These are phyloP conservation scores for Xenopus laevis DNA, from an alignment of 2,113 vertebrate species.

Conservation along the genomic window DNA sequence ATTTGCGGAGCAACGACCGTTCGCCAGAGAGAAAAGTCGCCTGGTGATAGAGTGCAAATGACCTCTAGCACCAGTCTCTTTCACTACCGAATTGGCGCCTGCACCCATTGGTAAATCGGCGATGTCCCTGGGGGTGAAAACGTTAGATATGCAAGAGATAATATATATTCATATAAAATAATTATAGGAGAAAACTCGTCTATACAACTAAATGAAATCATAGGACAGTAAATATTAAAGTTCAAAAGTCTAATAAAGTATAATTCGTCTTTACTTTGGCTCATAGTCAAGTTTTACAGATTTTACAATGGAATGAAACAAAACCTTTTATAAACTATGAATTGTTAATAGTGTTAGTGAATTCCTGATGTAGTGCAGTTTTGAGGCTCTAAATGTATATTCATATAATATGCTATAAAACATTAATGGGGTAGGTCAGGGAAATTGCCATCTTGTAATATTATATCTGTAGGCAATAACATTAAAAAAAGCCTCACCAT, in stretches of 20 bases:
- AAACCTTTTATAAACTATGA: constrained; percentile 18
- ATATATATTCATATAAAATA: too few species aligned
- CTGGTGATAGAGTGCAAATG: too few species aligned
- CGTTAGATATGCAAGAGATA: too few species aligned
- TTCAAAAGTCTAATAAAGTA: neutral
- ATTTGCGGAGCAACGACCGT: too few species aligned
- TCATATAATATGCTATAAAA: constrained; percentile 15
- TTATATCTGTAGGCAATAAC: constrained; percentile 12
- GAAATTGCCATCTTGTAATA: constrained; percentile 17
- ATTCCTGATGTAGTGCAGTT: constrained; percentile 12
- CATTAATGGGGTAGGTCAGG: constrained; percentile 29
- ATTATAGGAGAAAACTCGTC: neutral
- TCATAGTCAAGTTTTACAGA: neutral
- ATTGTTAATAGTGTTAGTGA: constrained; percentile 4
- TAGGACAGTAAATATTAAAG: neutral
- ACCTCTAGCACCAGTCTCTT: too few species aligned
- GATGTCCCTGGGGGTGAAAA: too few species aligned
- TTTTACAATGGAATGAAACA: neutral
- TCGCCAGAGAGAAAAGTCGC: too few species aligned
- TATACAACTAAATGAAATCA: neutral
- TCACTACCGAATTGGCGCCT: too few species aligned
- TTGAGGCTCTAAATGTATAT: constrained; percentile 6
- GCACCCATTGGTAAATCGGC: too few species aligned
- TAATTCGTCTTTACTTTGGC: neutral
- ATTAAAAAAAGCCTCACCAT: neutral